These are phyloP conservation scores for Tretioscincus oriximinensis DNA, from an alignment of 2,113 vertebrate species.

Conservation along the genomic window DNA sequence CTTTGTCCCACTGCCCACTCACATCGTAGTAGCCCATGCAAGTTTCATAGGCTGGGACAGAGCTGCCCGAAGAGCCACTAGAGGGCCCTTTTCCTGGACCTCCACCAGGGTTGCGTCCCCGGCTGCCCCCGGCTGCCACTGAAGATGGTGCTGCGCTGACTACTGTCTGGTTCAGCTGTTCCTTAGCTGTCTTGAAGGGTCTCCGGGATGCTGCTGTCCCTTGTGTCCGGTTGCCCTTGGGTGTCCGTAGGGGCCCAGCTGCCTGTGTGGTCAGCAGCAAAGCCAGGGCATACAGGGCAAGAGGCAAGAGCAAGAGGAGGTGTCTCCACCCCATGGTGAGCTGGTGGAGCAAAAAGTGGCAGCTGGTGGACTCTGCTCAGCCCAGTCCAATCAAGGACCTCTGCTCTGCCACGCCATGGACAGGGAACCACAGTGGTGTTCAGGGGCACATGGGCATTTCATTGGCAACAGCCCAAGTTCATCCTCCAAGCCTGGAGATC, in stretches of 20 bases:
- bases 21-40: slow-evolving; percentile 98
- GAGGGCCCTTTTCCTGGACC: slow-evolving; percentile 44
- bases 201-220: slow-evolving; percentile 39
- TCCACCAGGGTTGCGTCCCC: slow-evolving; percentile 31
- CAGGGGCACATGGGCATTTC: slow-evolving; percentile 7
- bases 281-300: slow-evolving; percentile 59
- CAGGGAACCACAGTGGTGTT: slow-evolving; percentile 6
- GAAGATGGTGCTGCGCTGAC: slow-evolving; percentile 48
- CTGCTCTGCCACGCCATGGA: slow-evolving; percentile 36
- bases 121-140: slow-evolving; percentile 46
- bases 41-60: slow-evolving; percentile 81
- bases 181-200: slow-evolving; percentile 50
- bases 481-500: slow-evolving; percentile 39
- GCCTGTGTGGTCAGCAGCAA: slow-evolving; percentile 52
- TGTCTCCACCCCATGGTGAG: slow-evolving; percentile 67
- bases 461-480: slow-evolving; percentile 47
- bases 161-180: slow-evolving; percentile 58
- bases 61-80: slow-evolving; percentile 62
- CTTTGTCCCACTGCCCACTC: slow-evolving; percentile 95
- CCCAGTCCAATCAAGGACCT: slow-evolving; percentile 20
- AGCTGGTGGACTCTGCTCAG: slow-evolving; percentile 3
- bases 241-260: slow-evolving; percentile 62
- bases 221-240: slow-evolving; percentile 67
- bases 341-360: slow-evolving; percentile 21
- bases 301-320: slow-evolving; percentile 59